Evolutionary conservation across 2,888 invertebrate genomes (phyloP).

Genomic region (Trichopria drosophilae): DNA sequence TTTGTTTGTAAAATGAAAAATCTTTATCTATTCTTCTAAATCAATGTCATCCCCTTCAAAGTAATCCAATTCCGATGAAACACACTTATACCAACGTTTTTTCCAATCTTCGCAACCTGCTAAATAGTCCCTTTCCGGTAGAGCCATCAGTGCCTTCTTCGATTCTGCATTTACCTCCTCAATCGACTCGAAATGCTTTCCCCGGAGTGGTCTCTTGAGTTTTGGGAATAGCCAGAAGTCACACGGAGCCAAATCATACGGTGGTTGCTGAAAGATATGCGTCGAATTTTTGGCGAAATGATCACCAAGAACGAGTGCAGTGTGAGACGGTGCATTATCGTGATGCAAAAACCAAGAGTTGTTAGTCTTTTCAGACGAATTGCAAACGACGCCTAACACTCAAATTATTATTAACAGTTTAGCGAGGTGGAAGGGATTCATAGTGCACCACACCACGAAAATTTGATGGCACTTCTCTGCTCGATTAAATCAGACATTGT

Average conservation of each 20-base stretch:
- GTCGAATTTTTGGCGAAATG: constrained; percentile 13
- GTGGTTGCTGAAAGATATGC: constrained; percentile 10
- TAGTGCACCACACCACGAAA: too few species aligned
- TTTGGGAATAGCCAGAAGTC: constrained; percentile 7
- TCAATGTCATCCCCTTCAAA: constrained; percentile 36
- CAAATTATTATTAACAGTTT: too few species aligned
- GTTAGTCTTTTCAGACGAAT: too few species aligned
- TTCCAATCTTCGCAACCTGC: constrained; percentile 40
- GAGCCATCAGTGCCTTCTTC: constrained; percentile 4
- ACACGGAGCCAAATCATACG: too few species aligned
- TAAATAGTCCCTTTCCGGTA: constrained; percentile 9
- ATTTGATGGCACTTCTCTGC: too few species aligned
- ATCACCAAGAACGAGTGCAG: constrained; percentile 3
- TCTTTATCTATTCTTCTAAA: constrained; percentile 15
- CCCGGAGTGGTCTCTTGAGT: constrained; percentile 11
- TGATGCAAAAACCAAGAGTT: too few species aligned
- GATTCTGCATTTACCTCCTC: constrained; percentile 9
- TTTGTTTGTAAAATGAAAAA: constrained; percentile 9
- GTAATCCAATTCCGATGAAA: constrained; percentile 33
- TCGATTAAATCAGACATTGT: too few species aligned
- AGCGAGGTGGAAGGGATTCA: too few species aligned
- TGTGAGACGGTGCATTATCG: too few species aligned
- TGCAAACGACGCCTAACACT: too few species aligned
- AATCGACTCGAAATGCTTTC: constrained; percentile 9
- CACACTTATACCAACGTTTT: constrained; percentile 38